These are phyloP conservation scores for Otolemur crassicaudatus DNA, from an alignment of 2,797 vertebrate species.

Conservation along the genomic window DNA sequence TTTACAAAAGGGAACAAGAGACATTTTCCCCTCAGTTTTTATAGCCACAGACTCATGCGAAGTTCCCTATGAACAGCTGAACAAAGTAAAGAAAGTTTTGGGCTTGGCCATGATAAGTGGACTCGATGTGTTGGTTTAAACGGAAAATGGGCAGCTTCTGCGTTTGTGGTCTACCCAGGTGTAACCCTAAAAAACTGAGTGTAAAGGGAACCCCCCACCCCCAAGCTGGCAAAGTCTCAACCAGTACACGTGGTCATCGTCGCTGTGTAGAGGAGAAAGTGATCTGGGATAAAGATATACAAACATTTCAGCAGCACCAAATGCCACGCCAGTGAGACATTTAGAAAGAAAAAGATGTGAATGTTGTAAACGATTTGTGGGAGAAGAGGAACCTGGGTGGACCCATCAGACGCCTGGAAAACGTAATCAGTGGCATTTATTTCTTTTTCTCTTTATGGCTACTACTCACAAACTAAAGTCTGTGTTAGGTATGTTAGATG, in stretches of 20 bases:
- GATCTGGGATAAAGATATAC: not conserved
- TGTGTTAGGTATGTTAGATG: not conserved
- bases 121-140: not conserved
- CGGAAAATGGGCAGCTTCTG: not conserved
- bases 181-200: not conserved
- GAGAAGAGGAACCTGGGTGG: not conserved
- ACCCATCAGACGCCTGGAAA: not conserved
- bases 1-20: not conserved
- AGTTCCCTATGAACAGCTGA: not conserved
- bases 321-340: not conserved
- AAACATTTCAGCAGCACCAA: not conserved
- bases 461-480: not conserved
- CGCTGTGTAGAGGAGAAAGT: not conserved
- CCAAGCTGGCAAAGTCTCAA: not conserved
- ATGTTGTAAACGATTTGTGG: not conserved
- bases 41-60: not conserved
- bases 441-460: not conserved
- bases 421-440: not conserved
- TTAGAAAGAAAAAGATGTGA: not conserved
- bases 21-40: not conserved
- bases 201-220: not conserved
- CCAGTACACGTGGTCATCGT: not conserved
- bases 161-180: not conserved
- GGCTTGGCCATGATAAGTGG: not conserved
- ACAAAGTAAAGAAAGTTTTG: not conserved